Conservation (phyloP, 2,113 vertebrate genomes). For the Centropristis striata region DNA sequence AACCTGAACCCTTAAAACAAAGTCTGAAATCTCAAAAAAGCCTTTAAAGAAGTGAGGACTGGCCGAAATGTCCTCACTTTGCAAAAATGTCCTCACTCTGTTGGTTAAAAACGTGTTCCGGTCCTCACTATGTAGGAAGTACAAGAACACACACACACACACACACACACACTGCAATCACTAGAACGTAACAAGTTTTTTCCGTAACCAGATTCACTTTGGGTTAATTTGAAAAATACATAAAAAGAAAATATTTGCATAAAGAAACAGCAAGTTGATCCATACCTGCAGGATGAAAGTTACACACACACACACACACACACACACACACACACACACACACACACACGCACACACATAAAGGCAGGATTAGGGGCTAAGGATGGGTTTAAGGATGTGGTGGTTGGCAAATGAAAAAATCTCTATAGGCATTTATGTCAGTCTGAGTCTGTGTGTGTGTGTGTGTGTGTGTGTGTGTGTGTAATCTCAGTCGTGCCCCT, state of each 20-base stretch:
- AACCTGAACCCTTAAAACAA: no score
- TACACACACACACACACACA: not conserved
- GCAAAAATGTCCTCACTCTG: no score
- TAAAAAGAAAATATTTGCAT: not conserved
- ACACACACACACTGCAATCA: not conserved
- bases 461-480: constrained; percentile 5
- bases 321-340: not conserved
- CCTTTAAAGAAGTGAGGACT: no score
- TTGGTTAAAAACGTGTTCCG: no score
- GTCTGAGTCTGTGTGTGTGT: constrained; percentile 24
- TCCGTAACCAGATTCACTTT: no score
- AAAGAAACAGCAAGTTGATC: not conserved
- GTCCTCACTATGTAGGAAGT: no score
- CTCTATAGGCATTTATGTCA: constrained; percentile 4
- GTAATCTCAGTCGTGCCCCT: constrained; percentile 38
- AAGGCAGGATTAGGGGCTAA: constrained; percentile 15
- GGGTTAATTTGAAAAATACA: not conserved
- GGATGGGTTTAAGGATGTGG: constrained; percentile 7
- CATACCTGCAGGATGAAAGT: not conserved
- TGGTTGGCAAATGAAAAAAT: constrained; percentile 26
- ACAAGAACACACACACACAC: not conserved
- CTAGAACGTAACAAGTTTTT: not conserved
- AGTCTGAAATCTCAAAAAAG: no score
- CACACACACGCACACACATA: not conserved
- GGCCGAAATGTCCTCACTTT: no score